These are phyloP conservation scores for Triops cancriformis DNA, from an alignment of 1,140 invertebrate species.

Conservation along the genomic window DNA sequence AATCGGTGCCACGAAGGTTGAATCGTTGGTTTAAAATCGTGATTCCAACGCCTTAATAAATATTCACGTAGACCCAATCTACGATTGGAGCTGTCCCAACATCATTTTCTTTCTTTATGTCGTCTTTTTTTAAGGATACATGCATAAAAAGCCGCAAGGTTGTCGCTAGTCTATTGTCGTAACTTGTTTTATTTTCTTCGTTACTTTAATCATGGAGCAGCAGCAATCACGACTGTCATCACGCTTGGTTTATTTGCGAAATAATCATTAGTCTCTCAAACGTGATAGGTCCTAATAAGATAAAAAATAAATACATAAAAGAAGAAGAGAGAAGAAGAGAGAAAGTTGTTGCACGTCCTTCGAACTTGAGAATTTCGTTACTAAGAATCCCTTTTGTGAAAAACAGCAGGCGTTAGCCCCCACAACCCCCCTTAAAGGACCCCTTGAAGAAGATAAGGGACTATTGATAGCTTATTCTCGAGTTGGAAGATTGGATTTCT, in stretches of 20 bases:
- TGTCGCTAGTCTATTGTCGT: not conserved
- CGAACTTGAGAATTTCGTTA: not conserved
- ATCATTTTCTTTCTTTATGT: too few relatives aligned
- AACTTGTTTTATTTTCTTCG: not conserved
- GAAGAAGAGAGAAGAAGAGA: not conserved
- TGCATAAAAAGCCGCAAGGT: not conserved
- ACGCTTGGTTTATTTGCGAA: constrained; percentile 9
- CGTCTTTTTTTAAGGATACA: too few relatives aligned
- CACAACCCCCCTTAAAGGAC: not conserved
- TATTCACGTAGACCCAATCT: too few relatives aligned
- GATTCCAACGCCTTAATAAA: too few relatives aligned
- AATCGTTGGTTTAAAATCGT: too few relatives aligned
- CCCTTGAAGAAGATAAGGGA: not conserved
- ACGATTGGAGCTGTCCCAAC: too few relatives aligned
- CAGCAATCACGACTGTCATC: constrained; percentile 3
- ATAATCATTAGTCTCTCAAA: constrained; percentile 16
- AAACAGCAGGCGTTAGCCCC: not conserved
- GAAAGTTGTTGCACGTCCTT: constrained; percentile 8
- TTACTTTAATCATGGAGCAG: not conserved
- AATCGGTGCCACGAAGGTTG: too few relatives aligned
- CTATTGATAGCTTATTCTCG: not conserved
- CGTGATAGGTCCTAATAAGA: not conserved
- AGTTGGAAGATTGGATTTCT: not conserved
- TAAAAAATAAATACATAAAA: not conserved
- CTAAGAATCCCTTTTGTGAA: not conserved